Base-by-base conservation (phyloP, 2,888 invertebrate genomes). In the Cylloceria caligata region DNA sequence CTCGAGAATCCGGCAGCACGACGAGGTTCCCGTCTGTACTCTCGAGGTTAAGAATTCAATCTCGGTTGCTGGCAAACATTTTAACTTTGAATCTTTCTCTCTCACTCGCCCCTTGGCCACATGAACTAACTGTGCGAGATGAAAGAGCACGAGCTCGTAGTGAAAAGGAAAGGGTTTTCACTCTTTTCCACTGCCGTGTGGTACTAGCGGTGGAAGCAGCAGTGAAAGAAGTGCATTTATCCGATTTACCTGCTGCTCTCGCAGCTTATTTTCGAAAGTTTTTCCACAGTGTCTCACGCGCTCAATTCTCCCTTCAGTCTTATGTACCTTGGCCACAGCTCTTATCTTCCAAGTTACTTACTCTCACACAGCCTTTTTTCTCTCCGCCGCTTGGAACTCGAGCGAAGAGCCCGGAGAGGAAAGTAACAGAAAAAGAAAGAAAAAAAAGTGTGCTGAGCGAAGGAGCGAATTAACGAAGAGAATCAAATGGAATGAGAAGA, bases 21-120 rank as follows among this genome's bases (percentile, higher is more conserved):
- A 36, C 71, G 45, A 7, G 55, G 64, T 39, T 69, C 67, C 64
- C 76, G 81, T 82, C 67, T 79, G 79, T 82, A 79, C 82, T 71
- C 72, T 78, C 73, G 83, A 85, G 88, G 87, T 88, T 87, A 87
- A 88, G 87, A 89, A 89, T 90, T 90, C 89, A 88, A 89, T 89
- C 89, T 87, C 87, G 85, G 84, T 79, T 85, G 85, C 85, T 86
- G 87, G 87, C 85, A 87, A 87, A 88, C 88, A 87, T 87, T 89
- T 90, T 87, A 90, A 89, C 88, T 87, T 86, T 81, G 78, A 83
- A 68, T 73, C 74, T 80, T 74, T 79, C 79, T 75, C 75, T 55
- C 72, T 74, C 65, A 75, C 52, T 74, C 78, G 81, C 75, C 52
- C 65, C 39, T 24, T 52, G 42, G 13, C 60, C 30, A 36, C 30